Evolutionary conservation across 2,888 invertebrate genomes (phyloP), one percentile per base, ranked within the genome.

Genomic region (Hypena proboscidalis): DNA sequence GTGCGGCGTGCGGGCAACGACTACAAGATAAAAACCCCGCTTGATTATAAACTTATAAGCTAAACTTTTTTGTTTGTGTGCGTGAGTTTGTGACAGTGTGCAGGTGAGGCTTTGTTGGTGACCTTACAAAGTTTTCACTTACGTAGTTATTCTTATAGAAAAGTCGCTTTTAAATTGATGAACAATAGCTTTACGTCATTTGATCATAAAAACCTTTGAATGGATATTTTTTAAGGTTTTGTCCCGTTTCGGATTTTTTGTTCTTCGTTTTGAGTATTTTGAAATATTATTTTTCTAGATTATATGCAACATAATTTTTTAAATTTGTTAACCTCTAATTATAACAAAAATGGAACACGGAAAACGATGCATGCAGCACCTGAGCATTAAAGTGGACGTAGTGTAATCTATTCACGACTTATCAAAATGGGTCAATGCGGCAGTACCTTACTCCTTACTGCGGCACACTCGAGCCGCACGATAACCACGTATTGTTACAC

Each of bases 21-120:
- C 90, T 90, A 89, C 87, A 80, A 88, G 90, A 90, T 90, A 90
- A 90, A 90, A 90, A 90, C 90, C 81, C 77, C 80, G 85, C 82
- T 87, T 90, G 86, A 90, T 89, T 90, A 90, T 89, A 89, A 90
- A 89, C 88, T 90, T 90, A 89, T 89, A 86, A 89, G 90, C 85
- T 89, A 85, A 85, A 87, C 85, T 88, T 90, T 86, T 89, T 85
- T 80, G 69, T 78, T 68, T 59, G 87, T 87, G 90, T 89, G 90
- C 78, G 88, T 86, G 79, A 66, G 73, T 70, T 73, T 73, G 73
- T 75, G 73, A 68, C 71, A 61, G 81, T 85, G 85, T 82, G 84
- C 71, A 75, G 62, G 69, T 65, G 74, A 79, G 83, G 84, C 81
- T 87, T 85, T 81, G 80, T 82, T 75, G 72, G 75, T 80, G 80